phyloP scores from a whole-genome alignment of 2,113 vertebrate species.

The Oenanthe oenanthe region DNA sequence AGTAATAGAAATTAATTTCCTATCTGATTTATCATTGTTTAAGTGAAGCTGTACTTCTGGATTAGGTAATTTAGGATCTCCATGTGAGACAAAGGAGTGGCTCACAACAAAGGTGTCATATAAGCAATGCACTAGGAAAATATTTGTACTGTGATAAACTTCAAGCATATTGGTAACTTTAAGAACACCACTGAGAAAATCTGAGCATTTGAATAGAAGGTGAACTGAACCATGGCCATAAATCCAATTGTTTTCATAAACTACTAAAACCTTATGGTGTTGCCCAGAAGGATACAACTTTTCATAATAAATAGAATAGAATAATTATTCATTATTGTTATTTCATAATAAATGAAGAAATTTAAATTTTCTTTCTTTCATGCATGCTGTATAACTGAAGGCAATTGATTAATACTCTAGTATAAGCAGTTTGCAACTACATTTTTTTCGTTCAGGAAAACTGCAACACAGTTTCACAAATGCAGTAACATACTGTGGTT shows the following conservation, averaged over 20 bases:
- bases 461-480: not conserved
- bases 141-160: not conserved
- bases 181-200: not conserved
- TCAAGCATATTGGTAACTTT: not conserved
- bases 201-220: not conserved
- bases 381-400: fast-evolving
- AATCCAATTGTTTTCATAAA: not conserved
- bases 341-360: not conserved
- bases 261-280: not conserved
- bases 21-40: not conserved
- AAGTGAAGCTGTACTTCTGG: not conserved
- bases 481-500: not conserved
- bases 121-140: not conserved
- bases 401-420: not conserved
- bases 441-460: not conserved
- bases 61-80: not conserved
- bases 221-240: not conserved
- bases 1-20: not conserved
- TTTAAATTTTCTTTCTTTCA: not conserved
- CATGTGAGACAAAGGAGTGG: not conserved
- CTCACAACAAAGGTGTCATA: not conserved
- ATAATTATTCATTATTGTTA: not conserved
- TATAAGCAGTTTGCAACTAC: not conserved
- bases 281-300: not conserved
- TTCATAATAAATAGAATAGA: not conserved